Evolutionary conservation across 2,797 vertebrate genomes (phyloP), one percentile per base, ranked within the genome.

Genomic region (Carcharodon carcharias): DNA sequence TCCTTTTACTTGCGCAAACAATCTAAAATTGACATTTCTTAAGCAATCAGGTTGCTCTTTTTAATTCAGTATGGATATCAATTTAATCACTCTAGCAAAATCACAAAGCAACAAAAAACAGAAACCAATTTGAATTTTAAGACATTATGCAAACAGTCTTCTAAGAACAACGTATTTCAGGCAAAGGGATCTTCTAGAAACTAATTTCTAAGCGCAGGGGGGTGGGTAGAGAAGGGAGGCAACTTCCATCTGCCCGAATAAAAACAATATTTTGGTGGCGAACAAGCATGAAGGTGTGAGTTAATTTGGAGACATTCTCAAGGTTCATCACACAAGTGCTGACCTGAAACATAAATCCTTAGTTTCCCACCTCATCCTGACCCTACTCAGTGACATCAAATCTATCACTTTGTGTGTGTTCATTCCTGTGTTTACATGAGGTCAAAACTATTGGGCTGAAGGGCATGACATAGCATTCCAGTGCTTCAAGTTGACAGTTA

Each of bases 231-330:
- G 63, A 31, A 31, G 35, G 12, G 73, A 9, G 89, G 7, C 1
- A 40, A 94, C n/a, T 45, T 94, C 7, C 23, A 28, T 50, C 93
- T 5, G 21, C n/a, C 14, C 56, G 71, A 95, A 69, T 54, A 45
- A 50, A 23, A 95, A 40, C 45, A 94, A 45, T 65, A 69, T 50
- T 50, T 26, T 50, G 23, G 23, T 28, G 63, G 65, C 40, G 67
- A 95, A 67, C 63, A 45, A 50, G 92, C 92, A 67, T 95, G 93
- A 95, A 95, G n/a, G 93, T 95, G 92, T 9, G 65, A 95, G 63
- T 45, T 95, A 69, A 92, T 92, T 92, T 65, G 18, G 63, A 94
- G 21, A 94, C 92, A 67, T 94, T 67, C 65, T 28, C 65, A 14
- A 65, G 93, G 93, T 67, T 95, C 93, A 69, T 71, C 93, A 50